Evolutionary conservation across 1,140 invertebrate genomes (phyloP), one percentile per base, ranked within the genome.

Genomic region (Drosophila guanche): DNA sequence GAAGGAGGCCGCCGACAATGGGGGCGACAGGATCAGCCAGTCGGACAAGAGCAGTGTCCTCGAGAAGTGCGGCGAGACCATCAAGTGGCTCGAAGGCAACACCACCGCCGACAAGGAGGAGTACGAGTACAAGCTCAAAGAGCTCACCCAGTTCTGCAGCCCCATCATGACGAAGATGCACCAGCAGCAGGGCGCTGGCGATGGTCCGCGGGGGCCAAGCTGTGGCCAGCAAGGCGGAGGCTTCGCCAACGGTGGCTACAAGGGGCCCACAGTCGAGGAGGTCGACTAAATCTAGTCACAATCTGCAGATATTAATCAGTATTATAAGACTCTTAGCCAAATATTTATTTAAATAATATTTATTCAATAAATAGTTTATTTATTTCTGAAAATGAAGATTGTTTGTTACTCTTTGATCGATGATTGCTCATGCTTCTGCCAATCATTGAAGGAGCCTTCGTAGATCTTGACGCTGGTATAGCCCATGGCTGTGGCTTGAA

Each of bases 211-310:
- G 56, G 67, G 84, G 6, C 12, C 41, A n/a, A 72, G 76, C n/a
- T 92, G 89, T 73, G 84, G 78, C 43, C 91, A 90, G 60, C 91
- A 92, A 59, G 86, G 81, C 2, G 89, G 88, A 55, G 92, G 92
- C 62, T 94, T 93, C 48, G 92, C 67, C 25, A 47, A 40, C 20
- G 45, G 37, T 14, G 59, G 53, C 14, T 56, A 56, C 43, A 79
- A 79, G 45, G 94, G 94, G 20, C 94, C 95, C 41, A 95, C 94
- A 2, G 93, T 95, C 47, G 95, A 96, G 90, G 95, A 95, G 92
- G 95, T 96, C 20, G 95, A 96, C 88, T 96, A 94, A 93, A 23
- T n/a, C n/a, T n/a, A n/a, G 22, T 40, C n/a, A 66, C 43, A 40
- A 57, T 12, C 33, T 7, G 10, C 8, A 37, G 29, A 43, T 27